Evolutionary conservation across 2,888 invertebrate genomes (phyloP), one percentile per base, ranked within the genome.

Genomic region (Pterostichus niger): DNA sequence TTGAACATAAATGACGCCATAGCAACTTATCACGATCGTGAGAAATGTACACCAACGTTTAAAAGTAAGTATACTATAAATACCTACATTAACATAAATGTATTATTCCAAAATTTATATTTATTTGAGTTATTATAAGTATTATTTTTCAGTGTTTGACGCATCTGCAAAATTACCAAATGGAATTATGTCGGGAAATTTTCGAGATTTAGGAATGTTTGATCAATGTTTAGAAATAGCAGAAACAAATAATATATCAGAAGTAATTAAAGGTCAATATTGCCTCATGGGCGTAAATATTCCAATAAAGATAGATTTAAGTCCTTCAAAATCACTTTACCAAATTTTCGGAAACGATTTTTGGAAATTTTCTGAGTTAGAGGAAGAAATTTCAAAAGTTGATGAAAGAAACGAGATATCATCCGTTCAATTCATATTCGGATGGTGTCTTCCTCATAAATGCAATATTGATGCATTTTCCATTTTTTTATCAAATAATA

Each of bases 91-190:
- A n/a, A n/a, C n/a, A n/a, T 24, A 24, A 24, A 24, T 3, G 3
- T 2, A 24, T 24, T 24, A 24, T 24, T 24, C 3, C 24, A 24
- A 24, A 24, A 24, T n/a, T n/a, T n/a, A n/a, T n/a, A n/a, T n/a
- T n/a, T n/a, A n/a, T n/a, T n/a, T n/a, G 24, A 24, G 24, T 24
- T 24, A 3, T 2, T 24, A 49, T 49, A 11, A 10, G n/a, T 49
- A 49, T 49, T 24, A 24, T 52, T 13, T 75, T 52, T 75, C 84
- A 91, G 91, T 91, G 88, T 85, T 91, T 3, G 91, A 91, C 85
- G 87, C 91, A 54, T 90, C 90, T 87, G 90, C 91, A 11, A 91
- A 91, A 84, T 56, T 90, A 33, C 91, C 91, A 2, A 84, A 90
- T 3, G 91, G 91, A 46, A 84, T 91, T 9, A 86, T 90, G 40